Conservation (phyloP, 2,113 vertebrate species). For the Trichomycterus rosablanca region DNA sequence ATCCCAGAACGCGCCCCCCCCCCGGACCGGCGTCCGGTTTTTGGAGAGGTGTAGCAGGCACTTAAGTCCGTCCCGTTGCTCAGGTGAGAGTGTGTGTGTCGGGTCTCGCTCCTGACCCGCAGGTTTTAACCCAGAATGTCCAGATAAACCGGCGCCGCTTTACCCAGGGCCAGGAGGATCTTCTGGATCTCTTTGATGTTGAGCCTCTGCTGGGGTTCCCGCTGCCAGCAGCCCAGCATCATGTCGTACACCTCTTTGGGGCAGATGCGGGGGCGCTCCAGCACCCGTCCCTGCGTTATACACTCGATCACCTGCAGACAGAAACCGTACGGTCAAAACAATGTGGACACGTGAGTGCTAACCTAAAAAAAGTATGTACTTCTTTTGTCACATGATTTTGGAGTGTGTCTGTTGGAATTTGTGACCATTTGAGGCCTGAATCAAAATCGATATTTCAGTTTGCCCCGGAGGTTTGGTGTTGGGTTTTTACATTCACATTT, state of each 20-base stretch:
- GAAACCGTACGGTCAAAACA: too few species aligned
- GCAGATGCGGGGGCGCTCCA: slow-evolving; percentile 72
- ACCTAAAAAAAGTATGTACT: too few species aligned
- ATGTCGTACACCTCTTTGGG: slow-evolving; percentile 73
- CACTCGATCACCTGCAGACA: slow-evolving; percentile 72
- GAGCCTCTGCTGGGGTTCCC: slow-evolving; percentile 73
- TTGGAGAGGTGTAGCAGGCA: slow-evolving; percentile 69
- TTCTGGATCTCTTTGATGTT: slow-evolving; percentile 77
- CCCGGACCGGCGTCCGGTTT: slow-evolving; percentile 50
- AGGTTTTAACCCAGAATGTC: slow-evolving; percentile 68
- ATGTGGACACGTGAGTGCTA: too few species aligned
- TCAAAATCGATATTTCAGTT: too few species aligned
- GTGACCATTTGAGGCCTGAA: too few species aligned
- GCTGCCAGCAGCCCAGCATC: slow-evolving; percentile 77
- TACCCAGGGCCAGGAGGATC: slow-evolving; percentile 66
- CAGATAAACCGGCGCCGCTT: slow-evolving; percentile 73
- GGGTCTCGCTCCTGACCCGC: background rate
- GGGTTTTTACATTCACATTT: too few species aligned
- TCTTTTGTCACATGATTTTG: too few species aligned
- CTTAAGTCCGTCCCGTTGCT: slow-evolving; percentile 62
- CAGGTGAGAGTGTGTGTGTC: slow-evolving; percentile 48
- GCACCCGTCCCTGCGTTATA: slow-evolving; percentile 72
- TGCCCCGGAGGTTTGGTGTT: too few species aligned
- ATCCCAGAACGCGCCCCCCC: slow-evolving; percentile 26
- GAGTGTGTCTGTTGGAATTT: too few species aligned